Evolutionary conservation across 2,888 invertebrate genomes (phyloP).

Genomic region (Dryomyza anilis): DNA sequence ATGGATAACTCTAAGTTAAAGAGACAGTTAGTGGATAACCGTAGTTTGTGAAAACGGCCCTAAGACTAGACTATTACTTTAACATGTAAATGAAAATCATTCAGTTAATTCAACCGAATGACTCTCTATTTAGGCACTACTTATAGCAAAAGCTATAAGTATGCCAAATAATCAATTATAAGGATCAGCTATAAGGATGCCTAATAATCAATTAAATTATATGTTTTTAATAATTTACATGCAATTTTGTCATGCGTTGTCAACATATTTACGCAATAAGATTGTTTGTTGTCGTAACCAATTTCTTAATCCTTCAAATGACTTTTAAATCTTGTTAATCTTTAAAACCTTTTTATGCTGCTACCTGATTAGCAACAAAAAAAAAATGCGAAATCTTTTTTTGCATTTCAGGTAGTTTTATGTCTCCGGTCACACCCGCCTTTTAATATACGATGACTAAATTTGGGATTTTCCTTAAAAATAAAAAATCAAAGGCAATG

Average conservation of each 20-base stretch:
- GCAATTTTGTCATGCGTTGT: not conserved
- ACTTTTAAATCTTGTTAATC: not conserved
- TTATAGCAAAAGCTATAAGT: no score
- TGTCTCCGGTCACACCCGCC: not conserved
- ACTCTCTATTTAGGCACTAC: no score
- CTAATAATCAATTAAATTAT: conserved; percentile 21
- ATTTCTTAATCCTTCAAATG: not conserved
- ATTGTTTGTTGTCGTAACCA: not conserved
- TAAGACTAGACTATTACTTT: no score
- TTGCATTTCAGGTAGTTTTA: conserved; percentile 5
- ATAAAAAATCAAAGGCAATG: not conserved
- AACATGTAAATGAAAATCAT: no score
- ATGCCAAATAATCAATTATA: no score
- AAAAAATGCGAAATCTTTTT: no score
- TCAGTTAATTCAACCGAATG: no score
- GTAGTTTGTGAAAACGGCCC: no score
- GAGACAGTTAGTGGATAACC: no score
- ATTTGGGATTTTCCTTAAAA: not conserved
- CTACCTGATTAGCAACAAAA: no score
- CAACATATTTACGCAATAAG: not conserved
- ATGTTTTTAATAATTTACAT: not conserved
- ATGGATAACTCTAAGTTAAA: no score
- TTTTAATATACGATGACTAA: not conserved
- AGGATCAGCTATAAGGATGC: no score
- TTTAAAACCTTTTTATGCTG: not conserved